A percentile compares a stretch with the other conserved stretches of the same genome.
Evolutionary conservation across 2,888 invertebrate species (phyloP).

Genomic region (Poecilus cupreus): DNA sequence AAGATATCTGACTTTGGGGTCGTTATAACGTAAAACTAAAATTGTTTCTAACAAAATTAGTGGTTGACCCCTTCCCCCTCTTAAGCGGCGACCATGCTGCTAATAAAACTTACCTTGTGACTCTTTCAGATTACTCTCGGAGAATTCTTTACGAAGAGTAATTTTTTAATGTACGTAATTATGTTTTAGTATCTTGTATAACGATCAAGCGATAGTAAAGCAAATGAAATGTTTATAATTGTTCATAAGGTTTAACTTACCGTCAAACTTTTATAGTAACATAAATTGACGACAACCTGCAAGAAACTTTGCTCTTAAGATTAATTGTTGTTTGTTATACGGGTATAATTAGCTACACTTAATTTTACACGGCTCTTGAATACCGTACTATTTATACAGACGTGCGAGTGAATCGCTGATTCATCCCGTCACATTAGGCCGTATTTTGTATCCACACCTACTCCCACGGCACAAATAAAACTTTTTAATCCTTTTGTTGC

Average conservation of each 20-base stretch:
- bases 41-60: no score
- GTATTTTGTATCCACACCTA: background rate
- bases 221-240: constrained; percentile 26
- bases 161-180: background rate
- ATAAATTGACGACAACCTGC: constrained; percentile 46
- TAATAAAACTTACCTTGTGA: no score
- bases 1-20: no score
- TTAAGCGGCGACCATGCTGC: no score
- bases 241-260: constrained; percentile 10
- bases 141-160: background rate
- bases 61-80: no score
- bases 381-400: constrained; percentile 46
- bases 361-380: constrained; percentile 52
- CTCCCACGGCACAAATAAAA: background rate
- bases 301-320: constrained; percentile 38
- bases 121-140: no score
- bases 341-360: constrained; percentile 53
- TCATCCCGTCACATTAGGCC: constrained; percentile 47
- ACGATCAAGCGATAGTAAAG: background rate
- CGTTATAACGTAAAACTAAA: no score
- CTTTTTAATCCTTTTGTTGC: constrained; percentile 41
- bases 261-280: constrained; percentile 38
- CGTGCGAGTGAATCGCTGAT: constrained; percentile 45
- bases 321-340: constrained; percentile 56
- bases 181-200: background rate